phyloP scores from a whole-genome alignment of 2,888 invertebrate species.

The Druceiella hillmani region DNA sequence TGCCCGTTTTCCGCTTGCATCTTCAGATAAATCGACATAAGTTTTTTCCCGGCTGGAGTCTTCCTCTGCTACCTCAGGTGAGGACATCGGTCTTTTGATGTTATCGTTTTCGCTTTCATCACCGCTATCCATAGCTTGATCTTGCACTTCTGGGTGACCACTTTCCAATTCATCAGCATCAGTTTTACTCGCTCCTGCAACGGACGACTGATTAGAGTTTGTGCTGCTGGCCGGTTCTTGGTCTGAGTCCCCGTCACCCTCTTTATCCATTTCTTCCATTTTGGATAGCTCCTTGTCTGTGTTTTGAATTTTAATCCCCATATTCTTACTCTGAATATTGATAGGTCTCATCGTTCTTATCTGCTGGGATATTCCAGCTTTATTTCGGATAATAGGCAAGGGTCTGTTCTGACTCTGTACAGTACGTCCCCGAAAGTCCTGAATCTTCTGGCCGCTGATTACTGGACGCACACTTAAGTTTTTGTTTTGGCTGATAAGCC shows the following conservation, averaged over 20 bases:
- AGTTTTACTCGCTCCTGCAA: too few relatives aligned
- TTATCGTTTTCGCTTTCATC: too few relatives aligned
- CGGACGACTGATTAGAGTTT: too few relatives aligned
- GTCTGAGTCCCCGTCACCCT: constrained; percentile 9
- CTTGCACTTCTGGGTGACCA: too few relatives aligned
- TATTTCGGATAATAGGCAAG: constrained; percentile 33
- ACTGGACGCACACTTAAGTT: constrained; percentile 31
- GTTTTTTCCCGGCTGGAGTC: constrained; percentile 21
- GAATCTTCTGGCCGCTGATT: constrained; percentile 38
- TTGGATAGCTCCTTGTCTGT: constrained; percentile 29
- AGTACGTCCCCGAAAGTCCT: constrained; percentile 37
- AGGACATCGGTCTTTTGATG: too few relatives aligned
- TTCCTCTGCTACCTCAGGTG: too few relatives aligned
- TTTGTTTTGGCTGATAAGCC: constrained; percentile 35
- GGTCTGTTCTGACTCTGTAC: constrained; percentile 33
- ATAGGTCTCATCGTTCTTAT: constrained; percentile 39
- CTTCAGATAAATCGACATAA: constrained; percentile 19
- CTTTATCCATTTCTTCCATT: constrained; percentile 30
- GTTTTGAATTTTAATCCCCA: constrained; percentile 28
- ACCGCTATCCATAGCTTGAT: too few relatives aligned
- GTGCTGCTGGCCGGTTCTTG: too few relatives aligned
- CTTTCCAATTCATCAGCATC: too few relatives aligned
- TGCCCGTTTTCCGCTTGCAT: too few relatives aligned
- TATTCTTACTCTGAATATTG: constrained; percentile 36
- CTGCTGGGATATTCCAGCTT: constrained; percentile 32